Conservation (phyloP, 1,140 invertebrate genomes). For the Cephus cinctus region DNA sequence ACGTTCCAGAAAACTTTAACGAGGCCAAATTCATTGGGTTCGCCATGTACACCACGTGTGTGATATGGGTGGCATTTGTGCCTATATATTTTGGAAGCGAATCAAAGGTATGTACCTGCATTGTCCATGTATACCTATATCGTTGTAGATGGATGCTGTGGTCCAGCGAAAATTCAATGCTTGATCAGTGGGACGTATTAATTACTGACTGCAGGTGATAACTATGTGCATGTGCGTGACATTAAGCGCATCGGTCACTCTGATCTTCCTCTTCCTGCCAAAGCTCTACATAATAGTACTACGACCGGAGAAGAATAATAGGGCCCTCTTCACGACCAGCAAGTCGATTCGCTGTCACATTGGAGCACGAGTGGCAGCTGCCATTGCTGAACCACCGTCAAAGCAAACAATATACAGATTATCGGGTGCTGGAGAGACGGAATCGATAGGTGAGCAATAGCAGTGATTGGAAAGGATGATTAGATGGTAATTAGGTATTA, state of each 20-base stretch:
- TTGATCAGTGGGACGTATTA: too few relatives aligned
- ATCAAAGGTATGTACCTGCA: conserved; percentile 57
- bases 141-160: not conserved
- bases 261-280: conserved; percentile 75
- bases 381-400: conserved; percentile 40
- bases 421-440: conserved; percentile 5
- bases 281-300: conserved; percentile 79
- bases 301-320: conserved; percentile 75
- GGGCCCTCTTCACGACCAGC: conserved; percentile 75
- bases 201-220: conserved; percentile 54
- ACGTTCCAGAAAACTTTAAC: conserved; percentile 88
- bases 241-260: conserved; percentile 73
- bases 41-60: conserved; percentile 86
- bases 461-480: not conserved
- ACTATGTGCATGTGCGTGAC: conserved; percentile 72
- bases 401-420: conserved; percentile 32
- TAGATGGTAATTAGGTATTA: not conserved
- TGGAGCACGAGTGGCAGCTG: conserved; percentile 57
- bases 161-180: too few relatives aligned
- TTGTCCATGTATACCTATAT: not conserved
- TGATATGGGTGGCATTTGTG: conserved; percentile 87
- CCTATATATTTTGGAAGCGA: conserved; percentile 82
- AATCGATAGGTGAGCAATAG: not conserved
- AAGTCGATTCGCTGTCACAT: conserved; percentile 80
- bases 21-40: conserved; percentile 83